Percentiles rank a stretch among this genome's conserved stretches.
Evolutionary conservation across 1,140 invertebrate species (phyloP).

Genomic region (Nylanderia fulva): DNA sequence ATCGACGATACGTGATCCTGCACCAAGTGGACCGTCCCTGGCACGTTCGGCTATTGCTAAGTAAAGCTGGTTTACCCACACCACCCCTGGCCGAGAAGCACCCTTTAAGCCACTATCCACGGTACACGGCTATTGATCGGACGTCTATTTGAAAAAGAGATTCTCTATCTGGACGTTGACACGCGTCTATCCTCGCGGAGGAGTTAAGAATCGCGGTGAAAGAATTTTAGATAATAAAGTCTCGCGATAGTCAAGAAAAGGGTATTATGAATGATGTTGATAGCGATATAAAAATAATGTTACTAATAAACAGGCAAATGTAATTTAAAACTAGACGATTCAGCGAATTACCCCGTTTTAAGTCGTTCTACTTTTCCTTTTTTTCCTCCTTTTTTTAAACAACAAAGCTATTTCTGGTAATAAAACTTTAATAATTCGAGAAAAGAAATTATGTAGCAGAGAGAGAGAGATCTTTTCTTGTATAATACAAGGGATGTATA

Average conservation of each 20-base stretch:
- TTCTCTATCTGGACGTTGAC: neutral
- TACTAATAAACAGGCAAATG: neutral
- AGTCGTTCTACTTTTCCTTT: neutral
- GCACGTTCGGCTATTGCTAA: slow-evolving; percentile 59
- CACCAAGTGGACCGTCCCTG: slow-evolving; percentile 51
- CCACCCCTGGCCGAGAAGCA: slow-evolving; percentile 4
- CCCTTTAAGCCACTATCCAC: slow-evolving; percentile 56
- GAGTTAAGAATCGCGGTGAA: neutral
- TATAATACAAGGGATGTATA: slow-evolving; percentile 46
- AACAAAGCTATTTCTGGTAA: neutral
- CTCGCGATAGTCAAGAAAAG: too few species aligned
- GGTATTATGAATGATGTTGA: neutral
- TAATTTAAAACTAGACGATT: neutral
- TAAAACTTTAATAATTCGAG: slow-evolving; percentile 24
- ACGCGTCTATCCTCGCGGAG: neutral
- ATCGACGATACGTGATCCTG: slow-evolving; percentile 74
- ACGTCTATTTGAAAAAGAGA: slow-evolving; percentile 50
- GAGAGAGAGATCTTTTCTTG: neutral
- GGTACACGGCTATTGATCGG: slow-evolving; percentile 42
- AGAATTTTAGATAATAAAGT: neutral
- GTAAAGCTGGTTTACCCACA: slow-evolving; percentile 59
- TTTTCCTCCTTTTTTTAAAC: too few species aligned
- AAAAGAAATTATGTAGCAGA: slow-evolving; percentile 32
- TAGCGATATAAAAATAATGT: neutral
- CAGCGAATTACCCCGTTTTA: neutral